phyloP scores from a whole-genome alignment of 2,888 invertebrate species.

The Tinea trinotella region DNA sequence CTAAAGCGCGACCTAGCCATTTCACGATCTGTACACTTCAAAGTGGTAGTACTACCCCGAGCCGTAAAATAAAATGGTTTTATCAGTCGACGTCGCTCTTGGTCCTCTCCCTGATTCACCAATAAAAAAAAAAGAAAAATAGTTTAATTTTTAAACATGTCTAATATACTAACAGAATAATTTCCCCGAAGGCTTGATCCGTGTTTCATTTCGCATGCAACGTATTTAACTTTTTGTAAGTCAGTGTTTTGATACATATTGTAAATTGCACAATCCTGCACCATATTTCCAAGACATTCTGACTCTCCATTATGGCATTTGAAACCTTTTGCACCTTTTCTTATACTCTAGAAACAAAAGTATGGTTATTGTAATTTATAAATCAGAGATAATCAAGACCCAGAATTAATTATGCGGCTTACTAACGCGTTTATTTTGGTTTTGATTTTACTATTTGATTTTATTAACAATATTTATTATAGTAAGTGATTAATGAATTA shows the following conservation, averaged over 20 bases:
- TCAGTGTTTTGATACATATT: slow-evolving; percentile 37
- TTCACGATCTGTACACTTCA: too few relatives aligned
- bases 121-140: too few relatives aligned
- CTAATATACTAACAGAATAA: slow-evolving; percentile 31
- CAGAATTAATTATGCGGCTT: background rate
- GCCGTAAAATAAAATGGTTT: too few relatives aligned
- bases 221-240: slow-evolving; percentile 50
- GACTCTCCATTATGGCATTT: slow-evolving; percentile 75
- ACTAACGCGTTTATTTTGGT: too few relatives aligned
- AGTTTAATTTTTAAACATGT: too few relatives aligned
- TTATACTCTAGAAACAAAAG: slow-evolving; percentile 40
- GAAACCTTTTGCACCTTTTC: slow-evolving; percentile 51
- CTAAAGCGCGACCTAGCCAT: too few relatives aligned
- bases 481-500: too few relatives aligned
- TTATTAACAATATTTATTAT: too few relatives aligned
- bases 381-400: background rate
- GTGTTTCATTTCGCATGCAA: slow-evolving; percentile 66
- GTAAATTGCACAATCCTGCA: slow-evolving; percentile 74
- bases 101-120: too few relatives aligned
- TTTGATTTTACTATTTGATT: too few relatives aligned
- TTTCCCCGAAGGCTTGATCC: slow-evolving; percentile 42
- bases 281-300: slow-evolving; percentile 75
- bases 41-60: too few relatives aligned
- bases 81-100: too few relatives aligned
- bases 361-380: background rate